These are phyloP conservation scores for Helicolenus hilgendorfi DNA, from an alignment of 2,797 vertebrate species.

Conservation along the genomic window DNA sequence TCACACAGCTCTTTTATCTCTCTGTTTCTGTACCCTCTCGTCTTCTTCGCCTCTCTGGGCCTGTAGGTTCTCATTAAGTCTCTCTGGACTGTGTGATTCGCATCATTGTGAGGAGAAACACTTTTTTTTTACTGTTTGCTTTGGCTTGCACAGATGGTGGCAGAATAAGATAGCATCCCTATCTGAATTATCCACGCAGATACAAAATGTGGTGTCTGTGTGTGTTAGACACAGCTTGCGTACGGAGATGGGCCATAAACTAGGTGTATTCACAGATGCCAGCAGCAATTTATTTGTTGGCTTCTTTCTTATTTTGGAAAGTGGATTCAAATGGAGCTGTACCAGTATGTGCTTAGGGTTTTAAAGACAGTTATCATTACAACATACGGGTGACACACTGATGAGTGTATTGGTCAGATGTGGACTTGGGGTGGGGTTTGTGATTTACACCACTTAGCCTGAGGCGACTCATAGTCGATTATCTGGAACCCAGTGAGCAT, in stretches of 20 bases:
- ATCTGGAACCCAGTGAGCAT: background rate
- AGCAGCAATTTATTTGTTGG: background rate
- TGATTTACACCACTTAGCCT: background rate
- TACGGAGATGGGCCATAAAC: background rate
- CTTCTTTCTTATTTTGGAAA: background rate
- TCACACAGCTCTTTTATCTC: slow-evolving; percentile 70
- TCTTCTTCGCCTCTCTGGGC: slow-evolving; percentile 30
- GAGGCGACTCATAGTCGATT: background rate
- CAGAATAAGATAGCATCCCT: slow-evolving; percentile 24
- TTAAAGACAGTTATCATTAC: background rate
- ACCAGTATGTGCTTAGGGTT: background rate
- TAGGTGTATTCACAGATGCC: background rate
- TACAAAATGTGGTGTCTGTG: slow-evolving; percentile 28
- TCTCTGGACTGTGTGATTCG: slow-evolving; percentile 50
- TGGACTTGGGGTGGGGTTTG: background rate
- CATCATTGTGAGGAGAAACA: slow-evolving; percentile 30
- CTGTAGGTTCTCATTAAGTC: slow-evolving; percentile 55
- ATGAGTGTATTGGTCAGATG: background rate
- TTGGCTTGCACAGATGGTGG: slow-evolving; percentile 34
- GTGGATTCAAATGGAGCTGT: background rate
- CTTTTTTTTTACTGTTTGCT: slow-evolving; percentile 42
- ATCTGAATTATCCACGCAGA: slow-evolving; percentile 52
- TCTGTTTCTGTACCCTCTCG: slow-evolving; percentile 16
- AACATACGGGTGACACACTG: background rate
- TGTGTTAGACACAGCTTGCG: slow-evolving; percentile 33